Base-by-base conservation (phyloP, 2,888 invertebrate genomes). In the Chydorus sphaericus region DNA sequence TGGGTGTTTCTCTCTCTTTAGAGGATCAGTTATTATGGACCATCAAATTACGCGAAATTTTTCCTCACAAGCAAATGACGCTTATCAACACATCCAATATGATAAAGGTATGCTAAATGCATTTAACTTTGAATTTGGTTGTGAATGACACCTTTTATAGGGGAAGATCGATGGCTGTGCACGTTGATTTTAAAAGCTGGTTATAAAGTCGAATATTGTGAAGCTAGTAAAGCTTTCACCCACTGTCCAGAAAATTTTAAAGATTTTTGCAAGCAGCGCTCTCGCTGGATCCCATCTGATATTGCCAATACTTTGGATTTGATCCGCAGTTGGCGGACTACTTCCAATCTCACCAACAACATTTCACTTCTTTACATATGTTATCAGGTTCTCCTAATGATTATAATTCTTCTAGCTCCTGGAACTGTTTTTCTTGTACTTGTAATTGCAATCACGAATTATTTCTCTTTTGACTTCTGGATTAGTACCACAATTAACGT, bases 1-100 rank as follows among this genome's bases (percentile, higher is more conserved):
- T 6, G 91, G 92, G 3, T 92, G 91, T 70, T 93, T 90, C 71
- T 89, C 90, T 0, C 73, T 93, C 33, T 93, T 90, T 68, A 75
- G 90, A 60, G 91, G 85, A 4, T 83, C 84, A 61, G 89, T 89
- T 3, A 74, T 92, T 26, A 91, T 91, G 89, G 87, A 89, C 63
- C 82, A 87, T 67, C 85, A 86, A 65, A 88, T 91, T 1, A 85
- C 91, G 85, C 81, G 79, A 64, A 86, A 82, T 65, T 92, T 92
- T 66, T 90, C 92, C 0, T 81, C 83, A 0, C 79, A 79, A 60
- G 78, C 85, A 0, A 75, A 76, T 57, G 83, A 87, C 65, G 85
- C 91, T 0, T 74, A 81, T 60, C 89, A 91, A 71, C 89, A 81
- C 65, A 88, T 91, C 18, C 91, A 92, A 67, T 91, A 88, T 66